Evolutionary conservation across 2,888 invertebrate genomes (phyloP).

Genomic region (Iselma pallidipennis): DNA sequence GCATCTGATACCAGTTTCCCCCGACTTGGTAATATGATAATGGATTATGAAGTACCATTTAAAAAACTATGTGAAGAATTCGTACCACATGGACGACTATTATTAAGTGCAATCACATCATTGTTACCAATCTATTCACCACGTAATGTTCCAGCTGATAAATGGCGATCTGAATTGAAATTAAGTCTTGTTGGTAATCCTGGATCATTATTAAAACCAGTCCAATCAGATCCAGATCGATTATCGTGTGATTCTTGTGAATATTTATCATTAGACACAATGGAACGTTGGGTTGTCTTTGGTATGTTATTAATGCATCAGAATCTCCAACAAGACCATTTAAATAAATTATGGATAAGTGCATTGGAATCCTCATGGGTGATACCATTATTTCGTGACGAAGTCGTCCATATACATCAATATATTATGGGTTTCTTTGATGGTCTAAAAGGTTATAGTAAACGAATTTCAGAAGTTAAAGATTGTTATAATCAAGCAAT

Average conservation of each 20-base stretch:
- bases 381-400: constrained; percentile 92
- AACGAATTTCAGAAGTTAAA: constrained; percentile 93
- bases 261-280: constrained; percentile 89
- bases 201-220: constrained; percentile 90
- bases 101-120: constrained; percentile 86
- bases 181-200: constrained; percentile 94
- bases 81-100: constrained; percentile 86
- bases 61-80: constrained; percentile 97
- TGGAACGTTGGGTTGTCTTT: constrained; percentile 98
- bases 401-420: constrained; percentile 93
- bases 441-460: constrained; percentile 90
- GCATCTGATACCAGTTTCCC: constrained; percentile 90
- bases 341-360: constrained; percentile 87
- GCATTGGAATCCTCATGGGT: constrained; percentile 95
- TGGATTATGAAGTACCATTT: constrained; percentile 95
- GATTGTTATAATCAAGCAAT: constrained; percentile 91
- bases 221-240: constrained; percentile 80
- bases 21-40: constrained; percentile 94
- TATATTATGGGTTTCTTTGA: constrained; percentile 94
- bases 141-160: constrained; percentile 90
- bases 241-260: constrained; percentile 85
- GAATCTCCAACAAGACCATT: constrained; percentile 77
- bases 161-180: constrained; percentile 92
- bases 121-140: constrained; percentile 85
- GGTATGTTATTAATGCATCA: constrained; percentile 91